Evolutionary conservation across 2,113 vertebrate genomes (phyloP).

Genomic region (Pseudopipra pipra): DNA sequence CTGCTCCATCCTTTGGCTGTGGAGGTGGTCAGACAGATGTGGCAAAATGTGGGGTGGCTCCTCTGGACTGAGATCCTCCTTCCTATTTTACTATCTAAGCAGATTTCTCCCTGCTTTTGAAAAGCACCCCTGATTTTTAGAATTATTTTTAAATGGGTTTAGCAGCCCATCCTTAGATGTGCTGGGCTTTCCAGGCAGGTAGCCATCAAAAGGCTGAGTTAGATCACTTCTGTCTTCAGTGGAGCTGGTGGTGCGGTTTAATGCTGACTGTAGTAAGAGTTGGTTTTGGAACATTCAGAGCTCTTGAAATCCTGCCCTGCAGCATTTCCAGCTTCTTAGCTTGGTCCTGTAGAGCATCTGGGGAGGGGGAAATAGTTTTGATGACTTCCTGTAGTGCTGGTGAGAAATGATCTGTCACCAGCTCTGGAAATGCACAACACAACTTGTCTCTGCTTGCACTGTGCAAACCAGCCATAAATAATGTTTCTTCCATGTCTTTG

Average conservation of each 20-base stretch:
- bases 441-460: conserved; percentile 31
- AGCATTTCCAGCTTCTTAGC: neutral
- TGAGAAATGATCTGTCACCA: conserved; percentile 46
- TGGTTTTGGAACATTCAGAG: neutral
- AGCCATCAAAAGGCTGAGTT: neutral
- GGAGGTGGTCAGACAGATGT: accelerated
- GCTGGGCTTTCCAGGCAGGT: neutral
- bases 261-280: neutral
- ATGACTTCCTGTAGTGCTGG: conserved; percentile 10
- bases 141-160: neutral
- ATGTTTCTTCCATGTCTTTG: conserved; percentile 9
- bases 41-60: accelerated
- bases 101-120: neutral
- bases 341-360: neutral
- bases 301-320: neutral
- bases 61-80: neutral
- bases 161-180: neutral
- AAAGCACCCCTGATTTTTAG: neutral
- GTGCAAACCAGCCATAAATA: neutral
- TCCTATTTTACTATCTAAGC: neutral
- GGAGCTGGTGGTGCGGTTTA: neutral
- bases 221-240: neutral
- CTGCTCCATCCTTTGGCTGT: neutral
- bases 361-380: neutral
- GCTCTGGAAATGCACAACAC: neutral